Percentiles rank a stretch among this genome's conserved stretches.
Evolutionary conservation across 1,140 invertebrate genomes (phyloP).

Genomic region (Probaryconus sp.): DNA sequence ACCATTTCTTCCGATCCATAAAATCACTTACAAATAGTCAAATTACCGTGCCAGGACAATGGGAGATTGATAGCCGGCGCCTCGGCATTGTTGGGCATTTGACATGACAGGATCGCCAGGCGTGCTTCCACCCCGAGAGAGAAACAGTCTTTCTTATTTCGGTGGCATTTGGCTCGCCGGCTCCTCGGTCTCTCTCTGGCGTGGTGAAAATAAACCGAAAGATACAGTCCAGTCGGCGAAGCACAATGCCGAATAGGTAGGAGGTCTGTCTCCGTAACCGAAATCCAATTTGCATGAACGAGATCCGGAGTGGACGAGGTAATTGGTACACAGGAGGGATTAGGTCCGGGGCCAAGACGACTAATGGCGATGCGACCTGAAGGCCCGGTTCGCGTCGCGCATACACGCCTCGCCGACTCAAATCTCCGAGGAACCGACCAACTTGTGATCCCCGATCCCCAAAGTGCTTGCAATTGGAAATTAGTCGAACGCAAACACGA

Average conservation of each 20-base stretch:
- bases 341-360: slow-evolving; percentile 64
- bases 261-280: slow-evolving; percentile 63
- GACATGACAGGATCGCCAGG: slow-evolving; percentile 40
- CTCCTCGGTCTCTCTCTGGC: slow-evolving; percentile 8
- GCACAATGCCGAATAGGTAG: slow-evolving; percentile 52
- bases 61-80: not conserved
- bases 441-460: slow-evolving; percentile 45
- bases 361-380: slow-evolving; percentile 54
- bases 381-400: slow-evolving; percentile 49
- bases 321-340: slow-evolving; percentile 75
- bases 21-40: slow-evolving; percentile 21
- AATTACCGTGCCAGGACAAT: slow-evolving; percentile 47
- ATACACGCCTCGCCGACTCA: slow-evolving; percentile 42
- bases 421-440: slow-evolving; percentile 35
- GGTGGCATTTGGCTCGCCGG: slow-evolving; percentile 15
- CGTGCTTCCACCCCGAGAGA: slow-evolving; percentile 12
- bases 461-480: slow-evolving; percentile 53
- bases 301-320: slow-evolving; percentile 71
- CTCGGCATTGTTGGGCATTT: slow-evolving; percentile 24
- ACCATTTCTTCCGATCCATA: slow-evolving; percentile 5
- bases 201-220: slow-evolving; percentile 46
- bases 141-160: slow-evolving; percentile 39
- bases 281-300: slow-evolving; percentile 75
- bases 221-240: slow-evolving; percentile 44
- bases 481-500: slow-evolving; percentile 53